Conservation (phyloP, 2,113 vertebrate genomes). For the Monopterus albus region DNA sequence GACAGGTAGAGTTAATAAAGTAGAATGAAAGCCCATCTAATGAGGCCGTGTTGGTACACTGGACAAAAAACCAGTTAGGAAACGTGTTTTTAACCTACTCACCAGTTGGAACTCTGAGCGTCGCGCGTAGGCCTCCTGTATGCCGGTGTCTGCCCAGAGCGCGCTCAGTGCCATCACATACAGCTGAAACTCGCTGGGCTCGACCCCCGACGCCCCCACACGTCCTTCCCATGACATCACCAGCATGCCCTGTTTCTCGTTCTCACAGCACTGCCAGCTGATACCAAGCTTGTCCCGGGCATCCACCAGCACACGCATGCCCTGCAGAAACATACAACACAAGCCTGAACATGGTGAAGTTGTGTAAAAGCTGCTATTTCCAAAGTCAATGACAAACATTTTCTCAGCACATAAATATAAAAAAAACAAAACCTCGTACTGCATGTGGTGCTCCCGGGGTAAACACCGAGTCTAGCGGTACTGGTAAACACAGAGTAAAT, state of each 20-base stretch:
- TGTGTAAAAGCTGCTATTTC: neutral
- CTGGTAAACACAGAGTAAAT: constrained; percentile 34
- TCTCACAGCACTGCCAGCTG: constrained; percentile 93
- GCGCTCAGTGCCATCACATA: constrained; percentile 90
- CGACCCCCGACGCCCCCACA: constrained; percentile 86
- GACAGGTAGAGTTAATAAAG: neutral
- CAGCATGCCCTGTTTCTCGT: constrained; percentile 97
- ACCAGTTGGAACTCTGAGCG: constrained; percentile 97
- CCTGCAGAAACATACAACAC: constrained; percentile 77
- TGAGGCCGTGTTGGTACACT: neutral
- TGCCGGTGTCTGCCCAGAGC: constrained; percentile 90
- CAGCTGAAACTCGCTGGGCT: constrained; percentile 93
- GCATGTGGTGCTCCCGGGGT: constrained; percentile 9
- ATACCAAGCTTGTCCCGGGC: constrained; percentile 96
- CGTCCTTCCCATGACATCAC: constrained; percentile 96
- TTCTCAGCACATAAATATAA: constrained; percentile 1
- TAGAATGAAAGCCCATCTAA: neutral
- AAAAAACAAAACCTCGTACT: neutral
- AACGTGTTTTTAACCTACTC: constrained; percentile 75
- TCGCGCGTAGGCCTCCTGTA: constrained; percentile 90
- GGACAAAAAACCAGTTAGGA: neutral
- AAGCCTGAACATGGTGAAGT: neutral
- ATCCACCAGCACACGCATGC: constrained; percentile 93
- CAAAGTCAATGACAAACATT: constrained; percentile 6
- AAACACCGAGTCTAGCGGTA: constrained; percentile 5